A percentile compares a stretch with the other conserved stretches of the same genome.
Evolutionary conservation across 2,797 vertebrate species (phyloP).

Genomic region (Neostethus bicornis): DNA sequence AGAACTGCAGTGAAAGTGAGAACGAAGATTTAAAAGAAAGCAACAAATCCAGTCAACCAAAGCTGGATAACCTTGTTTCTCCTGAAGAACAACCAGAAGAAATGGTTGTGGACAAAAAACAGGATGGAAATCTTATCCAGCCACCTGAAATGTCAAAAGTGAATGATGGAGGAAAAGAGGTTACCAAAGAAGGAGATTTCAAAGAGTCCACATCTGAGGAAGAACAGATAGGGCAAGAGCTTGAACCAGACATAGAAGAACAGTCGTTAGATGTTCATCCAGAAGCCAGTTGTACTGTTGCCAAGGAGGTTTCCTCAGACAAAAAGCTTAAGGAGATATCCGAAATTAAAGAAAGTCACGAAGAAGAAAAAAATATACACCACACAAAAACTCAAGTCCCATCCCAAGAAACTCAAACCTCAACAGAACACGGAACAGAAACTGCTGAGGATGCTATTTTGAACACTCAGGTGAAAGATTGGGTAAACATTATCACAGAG

Average conservation of each 20-base stretch:
- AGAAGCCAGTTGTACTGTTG: background rate
- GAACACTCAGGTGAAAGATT: background rate
- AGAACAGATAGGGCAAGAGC: too few relatives aligned
- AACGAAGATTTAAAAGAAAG: background rate
- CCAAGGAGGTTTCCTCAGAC: background rate
- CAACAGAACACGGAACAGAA: constrained; percentile 7
- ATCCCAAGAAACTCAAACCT: constrained; percentile 2
- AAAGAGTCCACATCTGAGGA: too few relatives aligned
- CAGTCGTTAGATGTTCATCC: background rate
- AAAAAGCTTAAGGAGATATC: constrained; percentile 23
- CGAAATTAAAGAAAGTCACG: constrained; percentile 17
- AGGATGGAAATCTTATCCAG: background rate
- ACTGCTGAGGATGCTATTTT: constrained; percentile 15
- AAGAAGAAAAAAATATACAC: background rate
- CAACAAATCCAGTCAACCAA: background rate
- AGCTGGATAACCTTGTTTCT: background rate
- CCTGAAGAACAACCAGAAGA: background rate
- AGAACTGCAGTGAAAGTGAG: background rate
- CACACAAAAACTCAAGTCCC: constrained; percentile 9
- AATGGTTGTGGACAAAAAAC: background rate
- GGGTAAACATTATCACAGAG: background rate
- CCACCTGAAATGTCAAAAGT: too few relatives aligned
- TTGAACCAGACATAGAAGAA: too few relatives aligned
- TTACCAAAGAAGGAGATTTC: too few relatives aligned
- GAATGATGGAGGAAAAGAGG: too few relatives aligned